Conservation (phyloP, 2,888 invertebrate genomes). For the Harpalus rubripes region DNA sequence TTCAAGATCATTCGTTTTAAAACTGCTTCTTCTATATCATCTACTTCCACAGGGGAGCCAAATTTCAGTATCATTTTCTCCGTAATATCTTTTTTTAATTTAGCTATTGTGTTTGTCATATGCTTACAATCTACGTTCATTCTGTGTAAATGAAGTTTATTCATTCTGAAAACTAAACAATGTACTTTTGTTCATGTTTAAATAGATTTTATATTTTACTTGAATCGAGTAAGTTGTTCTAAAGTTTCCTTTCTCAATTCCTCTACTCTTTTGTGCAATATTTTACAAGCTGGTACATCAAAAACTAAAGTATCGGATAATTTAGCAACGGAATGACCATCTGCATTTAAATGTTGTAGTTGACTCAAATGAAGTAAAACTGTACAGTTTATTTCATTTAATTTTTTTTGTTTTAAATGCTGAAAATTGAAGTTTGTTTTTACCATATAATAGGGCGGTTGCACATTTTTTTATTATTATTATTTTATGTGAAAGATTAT, state of each 20-base stretch:
- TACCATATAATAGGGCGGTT: no score
- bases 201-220: slow-evolving; percentile 7
- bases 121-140: slow-evolving; percentile 85
- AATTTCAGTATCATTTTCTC: slow-evolving; percentile 80
- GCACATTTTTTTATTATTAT: no score
- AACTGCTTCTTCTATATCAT: slow-evolving; percentile 80
- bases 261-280: slow-evolving; percentile 82
- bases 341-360: slow-evolving; percentile 80
- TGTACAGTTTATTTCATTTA: slow-evolving; percentile 88
- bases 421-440: slow-evolving; percentile 73
- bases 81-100: slow-evolving; percentile 79
- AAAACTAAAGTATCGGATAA: slow-evolving; percentile 82
- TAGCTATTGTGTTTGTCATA: slow-evolving; percentile 82
- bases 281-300: slow-evolving; percentile 80
- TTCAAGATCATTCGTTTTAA: slow-evolving; percentile 80
- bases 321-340: slow-evolving; percentile 73
- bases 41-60: slow-evolving; percentile 79
- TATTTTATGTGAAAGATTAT: no score
- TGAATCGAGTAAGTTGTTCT: slow-evolving; percentile 45
- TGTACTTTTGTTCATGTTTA: slow-evolving; percentile 6
- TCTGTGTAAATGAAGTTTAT: slow-evolving; percentile 84
- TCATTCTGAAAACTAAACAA: slow-evolving; percentile 78
- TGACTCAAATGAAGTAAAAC: slow-evolving; percentile 86
- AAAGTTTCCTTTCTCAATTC: slow-evolving; percentile 83
- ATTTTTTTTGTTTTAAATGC: slow-evolving; percentile 86